A percentile compares a stretch with the other conserved stretches of the same genome.
Conservation (phyloP, 2,113 vertebrate species). For the Dasyornis broadbenti region DNA sequence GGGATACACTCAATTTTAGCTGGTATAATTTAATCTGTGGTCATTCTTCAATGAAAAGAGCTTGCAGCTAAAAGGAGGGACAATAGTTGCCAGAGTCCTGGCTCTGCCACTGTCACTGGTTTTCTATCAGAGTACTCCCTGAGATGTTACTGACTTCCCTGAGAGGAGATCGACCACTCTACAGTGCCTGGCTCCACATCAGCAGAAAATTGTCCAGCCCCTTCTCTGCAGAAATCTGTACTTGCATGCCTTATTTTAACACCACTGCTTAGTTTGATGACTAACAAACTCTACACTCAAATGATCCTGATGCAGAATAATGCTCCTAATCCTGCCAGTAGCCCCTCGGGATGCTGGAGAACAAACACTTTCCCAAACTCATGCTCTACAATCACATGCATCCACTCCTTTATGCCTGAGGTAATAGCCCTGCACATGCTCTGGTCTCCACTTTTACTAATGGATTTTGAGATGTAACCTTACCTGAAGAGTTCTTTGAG, state of each 20-base stretch:
- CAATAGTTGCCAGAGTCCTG: neutral
- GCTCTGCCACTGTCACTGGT: neutral
- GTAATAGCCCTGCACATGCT: neutral
- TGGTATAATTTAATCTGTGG: neutral
- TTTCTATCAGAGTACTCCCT: neutral
- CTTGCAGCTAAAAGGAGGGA: neutral
- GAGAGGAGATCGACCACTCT: neutral
- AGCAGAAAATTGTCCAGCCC: neutral
- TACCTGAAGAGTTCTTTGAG: neutral
- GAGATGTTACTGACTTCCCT: neutral
- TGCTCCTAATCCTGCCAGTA: neutral
- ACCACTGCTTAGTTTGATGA: neutral
- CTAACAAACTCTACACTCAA: neutral
- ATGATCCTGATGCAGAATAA: neutral
- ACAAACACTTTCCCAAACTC: neutral
- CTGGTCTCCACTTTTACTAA: neutral
- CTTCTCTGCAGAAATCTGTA: neutral
- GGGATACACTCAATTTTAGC: neutral
- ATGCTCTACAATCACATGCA: neutral
- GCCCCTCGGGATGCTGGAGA: neutral
- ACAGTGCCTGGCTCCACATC: neutral
- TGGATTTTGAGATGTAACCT: neutral
- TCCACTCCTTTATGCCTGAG: neutral
- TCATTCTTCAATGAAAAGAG: neutral
- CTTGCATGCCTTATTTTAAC: neutral